phyloP scores from a whole-genome alignment of 2,888 invertebrate species.

The Cordylochernes scorpioides region DNA sequence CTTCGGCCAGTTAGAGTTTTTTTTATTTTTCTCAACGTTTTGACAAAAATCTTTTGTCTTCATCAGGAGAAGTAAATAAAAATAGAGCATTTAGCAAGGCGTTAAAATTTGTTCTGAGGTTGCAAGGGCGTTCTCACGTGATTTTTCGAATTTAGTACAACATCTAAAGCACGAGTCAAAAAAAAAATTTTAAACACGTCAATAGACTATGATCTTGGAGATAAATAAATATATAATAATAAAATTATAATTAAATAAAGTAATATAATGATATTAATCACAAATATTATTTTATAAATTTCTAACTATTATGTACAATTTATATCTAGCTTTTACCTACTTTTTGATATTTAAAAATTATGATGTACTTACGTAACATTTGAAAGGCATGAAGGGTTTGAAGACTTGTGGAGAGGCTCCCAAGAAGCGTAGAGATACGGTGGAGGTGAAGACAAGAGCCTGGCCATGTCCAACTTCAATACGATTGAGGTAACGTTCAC shows the following conservation, averaged over 20 bases:
- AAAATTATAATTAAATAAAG: background rate
- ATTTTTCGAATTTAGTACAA: too few relatives aligned
- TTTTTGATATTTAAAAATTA: background rate
- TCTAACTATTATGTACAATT: background rate
- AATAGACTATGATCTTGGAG: too few relatives aligned
- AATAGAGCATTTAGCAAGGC: too few relatives aligned
- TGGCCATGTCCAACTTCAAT: conserved; percentile 58
- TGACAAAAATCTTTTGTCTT: too few relatives aligned
- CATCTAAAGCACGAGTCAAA: too few relatives aligned
- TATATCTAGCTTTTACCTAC: background rate
- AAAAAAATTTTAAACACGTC: too few relatives aligned
- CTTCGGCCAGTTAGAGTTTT: too few relatives aligned
- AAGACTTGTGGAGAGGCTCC: conserved; percentile 78
- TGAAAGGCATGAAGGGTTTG: conserved; percentile 77
- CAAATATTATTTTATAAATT: background rate
- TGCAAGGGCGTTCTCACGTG: too few relatives aligned
- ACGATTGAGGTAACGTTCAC: conserved; percentile 60
- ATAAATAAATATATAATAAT: too few relatives aligned
- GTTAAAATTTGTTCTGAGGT: too few relatives aligned
- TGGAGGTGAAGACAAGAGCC: conserved; percentile 62
- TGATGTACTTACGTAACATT: conserved; percentile 34
- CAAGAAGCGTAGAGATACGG: conserved; percentile 49
- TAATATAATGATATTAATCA: background rate
- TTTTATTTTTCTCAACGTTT: too few relatives aligned
- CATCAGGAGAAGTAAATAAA: too few relatives aligned